These are phyloP conservation scores for Drosophila meridionalis DNA, from an alignment of 2,888 invertebrate species.

Conservation along the genomic window DNA sequence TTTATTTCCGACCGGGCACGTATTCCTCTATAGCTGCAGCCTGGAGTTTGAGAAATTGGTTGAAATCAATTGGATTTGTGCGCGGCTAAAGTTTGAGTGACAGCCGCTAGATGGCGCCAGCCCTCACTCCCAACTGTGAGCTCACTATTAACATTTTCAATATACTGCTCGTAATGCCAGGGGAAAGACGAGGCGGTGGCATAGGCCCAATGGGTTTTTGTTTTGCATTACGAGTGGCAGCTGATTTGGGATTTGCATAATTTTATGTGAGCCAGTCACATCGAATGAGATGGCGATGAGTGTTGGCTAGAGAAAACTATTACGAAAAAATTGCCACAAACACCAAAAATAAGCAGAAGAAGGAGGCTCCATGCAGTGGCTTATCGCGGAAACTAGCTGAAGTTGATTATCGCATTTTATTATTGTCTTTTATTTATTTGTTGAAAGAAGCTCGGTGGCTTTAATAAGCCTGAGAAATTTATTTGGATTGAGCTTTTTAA, in stretches of 20 bases:
- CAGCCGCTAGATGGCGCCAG: slow-evolving; percentile 49
- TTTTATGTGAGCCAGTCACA: slow-evolving; percentile 35
- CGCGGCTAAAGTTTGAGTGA: slow-evolving; percentile 60
- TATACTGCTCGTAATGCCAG: slow-evolving; percentile 46
- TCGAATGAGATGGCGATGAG: slow-evolving; percentile 16
- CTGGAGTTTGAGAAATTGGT: slow-evolving; percentile 61
- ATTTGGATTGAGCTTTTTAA: background rate
- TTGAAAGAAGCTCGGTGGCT: background rate
- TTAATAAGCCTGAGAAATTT: background rate
- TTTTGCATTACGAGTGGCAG: slow-evolving; percentile 49
- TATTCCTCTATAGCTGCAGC: slow-evolving; percentile 31
- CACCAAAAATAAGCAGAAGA: background rate
- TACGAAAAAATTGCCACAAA: slow-evolving; percentile 2
- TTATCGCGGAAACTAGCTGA: background rate
- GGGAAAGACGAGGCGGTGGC: slow-evolving; percentile 9
- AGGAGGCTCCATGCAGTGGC: background rate
- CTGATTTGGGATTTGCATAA: slow-evolving; percentile 64
- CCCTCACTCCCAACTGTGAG: background rate
- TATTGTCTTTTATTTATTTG: background rate
- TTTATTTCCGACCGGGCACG: slow-evolving; percentile 63
- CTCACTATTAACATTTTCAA: slow-evolving; percentile 61
- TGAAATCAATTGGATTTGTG: slow-evolving; percentile 80
- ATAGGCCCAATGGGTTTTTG: slow-evolving; percentile 52
- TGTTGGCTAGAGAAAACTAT: slow-evolving; percentile 33
- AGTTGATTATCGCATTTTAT: background rate